Percentiles rank a stretch among this genome's conserved stretches.
These are phyloP conservation scores for Cancer borealis DNA, from an alignment of 2,888 invertebrate genomes.

Conservation along the genomic window DNA sequence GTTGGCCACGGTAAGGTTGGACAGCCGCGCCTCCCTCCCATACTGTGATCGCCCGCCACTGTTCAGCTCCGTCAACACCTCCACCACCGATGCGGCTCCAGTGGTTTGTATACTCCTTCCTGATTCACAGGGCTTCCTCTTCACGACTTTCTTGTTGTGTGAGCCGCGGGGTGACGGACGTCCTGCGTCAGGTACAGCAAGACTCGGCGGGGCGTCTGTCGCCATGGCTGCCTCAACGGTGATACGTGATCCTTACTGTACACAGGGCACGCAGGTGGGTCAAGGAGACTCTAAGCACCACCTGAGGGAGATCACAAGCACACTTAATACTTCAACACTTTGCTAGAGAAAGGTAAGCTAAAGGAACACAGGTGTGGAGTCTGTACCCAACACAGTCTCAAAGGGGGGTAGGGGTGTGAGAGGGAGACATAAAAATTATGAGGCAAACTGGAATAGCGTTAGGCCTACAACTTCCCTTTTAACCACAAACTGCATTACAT, in stretches of 20 bases:
- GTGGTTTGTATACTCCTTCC: not conserved
- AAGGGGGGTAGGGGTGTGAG: too few species aligned
- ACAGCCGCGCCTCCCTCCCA: not conserved
- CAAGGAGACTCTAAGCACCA: not conserved
- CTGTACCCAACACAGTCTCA: too few species aligned
- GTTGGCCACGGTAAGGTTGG: not conserved
- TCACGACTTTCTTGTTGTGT: not conserved
- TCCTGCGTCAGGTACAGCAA: not conserved
- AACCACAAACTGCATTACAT: too few species aligned
- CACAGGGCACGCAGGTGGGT: not conserved
- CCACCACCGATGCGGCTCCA: not conserved
- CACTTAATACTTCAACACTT: not conserved
- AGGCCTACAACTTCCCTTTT: too few species aligned
- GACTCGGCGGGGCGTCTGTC: not conserved
- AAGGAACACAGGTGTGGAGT: not conserved
- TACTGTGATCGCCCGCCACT: not conserved
- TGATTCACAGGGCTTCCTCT: not conserved
- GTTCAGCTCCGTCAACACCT: conserved; percentile 2
- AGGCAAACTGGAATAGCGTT: too few species aligned
- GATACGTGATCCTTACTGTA: not conserved
- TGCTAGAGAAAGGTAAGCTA: not conserved
- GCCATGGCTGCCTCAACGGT: not conserved
- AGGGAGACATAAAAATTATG: too few species aligned
- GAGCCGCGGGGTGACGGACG: not conserved
- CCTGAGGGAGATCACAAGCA: not conserved